These are phyloP conservation scores for Zele albiditarsus DNA, from an alignment of 2,888 invertebrate species.

Conservation along the genomic window DNA sequence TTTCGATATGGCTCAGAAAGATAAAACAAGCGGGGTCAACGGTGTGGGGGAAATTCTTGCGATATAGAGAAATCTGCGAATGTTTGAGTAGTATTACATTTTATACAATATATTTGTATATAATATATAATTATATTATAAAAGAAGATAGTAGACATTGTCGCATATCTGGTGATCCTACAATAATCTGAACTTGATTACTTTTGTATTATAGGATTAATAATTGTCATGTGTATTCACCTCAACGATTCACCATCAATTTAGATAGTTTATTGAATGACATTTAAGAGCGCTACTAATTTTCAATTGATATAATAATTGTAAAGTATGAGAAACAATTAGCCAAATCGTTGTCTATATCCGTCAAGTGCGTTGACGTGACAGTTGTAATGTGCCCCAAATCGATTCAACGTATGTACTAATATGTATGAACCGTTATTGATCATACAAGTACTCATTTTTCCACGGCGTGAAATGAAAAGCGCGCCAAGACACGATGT, in stretches of 20 bases:
- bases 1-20: background rate
- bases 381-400: too few species aligned
- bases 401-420: background rate
- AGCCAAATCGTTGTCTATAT: background rate
- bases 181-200: too few species aligned
- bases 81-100: background rate
- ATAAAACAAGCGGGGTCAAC: background rate
- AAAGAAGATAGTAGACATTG: too few species aligned
- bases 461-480: background rate
- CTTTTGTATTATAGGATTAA: too few species aligned
- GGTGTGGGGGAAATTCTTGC: background rate
- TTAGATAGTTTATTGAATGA: too few species aligned
- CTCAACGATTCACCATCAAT: too few species aligned
- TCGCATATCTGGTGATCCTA: too few species aligned
- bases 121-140: background rate
- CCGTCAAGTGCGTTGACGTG: too few species aligned
- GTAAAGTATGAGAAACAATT: background rate
- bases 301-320: too few species aligned
- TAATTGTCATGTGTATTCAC: too few species aligned
- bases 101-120: background rate
- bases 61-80: background rate
- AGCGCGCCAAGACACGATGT: constrained; percentile 16
- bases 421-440: background rate
- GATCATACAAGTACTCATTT: background rate
- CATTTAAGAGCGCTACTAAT: too few species aligned